Conservation (phyloP, 2,888 invertebrate species). For the Papilio demoleus region DNA sequence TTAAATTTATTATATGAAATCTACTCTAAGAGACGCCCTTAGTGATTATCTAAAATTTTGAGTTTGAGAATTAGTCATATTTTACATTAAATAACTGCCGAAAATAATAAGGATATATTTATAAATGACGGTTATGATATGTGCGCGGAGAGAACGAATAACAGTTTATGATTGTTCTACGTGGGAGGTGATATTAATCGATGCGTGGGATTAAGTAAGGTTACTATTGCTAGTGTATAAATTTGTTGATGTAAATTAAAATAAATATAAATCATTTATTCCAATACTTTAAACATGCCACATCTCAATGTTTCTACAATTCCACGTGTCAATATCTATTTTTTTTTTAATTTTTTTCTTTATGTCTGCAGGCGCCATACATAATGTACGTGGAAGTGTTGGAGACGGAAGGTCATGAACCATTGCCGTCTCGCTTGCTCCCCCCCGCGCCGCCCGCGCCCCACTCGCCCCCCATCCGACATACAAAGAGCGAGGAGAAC, state of each 20-base stretch:
- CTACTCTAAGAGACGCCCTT: too few species aligned
- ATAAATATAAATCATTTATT: too few species aligned
- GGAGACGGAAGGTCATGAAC: slow-evolving; percentile 89
- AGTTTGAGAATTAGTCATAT: neutral
- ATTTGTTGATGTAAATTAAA: neutral
- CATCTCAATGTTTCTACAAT: too few species aligned
- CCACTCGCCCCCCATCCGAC: slow-evolving; percentile 87
- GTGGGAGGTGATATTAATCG: slow-evolving; percentile 24
- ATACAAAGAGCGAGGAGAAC: slow-evolving; percentile 97
- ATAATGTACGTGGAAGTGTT: slow-evolving; percentile 99
- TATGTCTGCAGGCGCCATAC: slow-evolving; percentile 91
- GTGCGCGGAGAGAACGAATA: neutral
- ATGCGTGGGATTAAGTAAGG: slow-evolving; percentile 21
- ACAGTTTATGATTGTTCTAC: slow-evolving; percentile 10
- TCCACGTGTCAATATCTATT: too few species aligned
- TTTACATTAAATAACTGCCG: neutral
- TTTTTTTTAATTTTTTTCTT: neutral
- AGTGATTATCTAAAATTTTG: neutral
- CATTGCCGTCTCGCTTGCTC: slow-evolving; percentile 95
- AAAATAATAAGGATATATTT: slow-evolving; percentile 11
- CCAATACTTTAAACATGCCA: too few species aligned
- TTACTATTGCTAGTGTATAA: slow-evolving; percentile 20
- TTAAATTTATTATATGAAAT: too few species aligned
- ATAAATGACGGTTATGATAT: neutral
- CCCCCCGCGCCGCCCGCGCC: slow-evolving; percentile 90